Percentiles rank a stretch among this genome's conserved stretches.
These are phyloP conservation scores for Eristalinus sepulchralis DNA, from an alignment of 2,888 invertebrate genomes.

Conservation along the genomic window DNA sequence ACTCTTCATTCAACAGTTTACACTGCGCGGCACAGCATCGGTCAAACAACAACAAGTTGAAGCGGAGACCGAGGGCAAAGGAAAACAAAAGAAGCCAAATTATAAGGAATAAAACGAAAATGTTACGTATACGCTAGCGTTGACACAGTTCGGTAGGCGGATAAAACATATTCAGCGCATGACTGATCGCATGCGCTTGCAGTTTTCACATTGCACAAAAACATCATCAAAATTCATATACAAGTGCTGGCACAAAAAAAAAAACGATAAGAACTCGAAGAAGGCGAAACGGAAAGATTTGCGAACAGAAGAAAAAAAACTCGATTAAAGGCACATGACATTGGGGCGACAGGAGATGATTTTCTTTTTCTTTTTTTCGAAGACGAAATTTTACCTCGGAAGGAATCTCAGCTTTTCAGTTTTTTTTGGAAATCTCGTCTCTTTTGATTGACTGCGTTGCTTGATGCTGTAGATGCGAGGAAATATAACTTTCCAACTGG, in stretches of 20 bases:
- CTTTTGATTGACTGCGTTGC: background rate
- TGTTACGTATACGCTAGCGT: constrained; percentile 66
- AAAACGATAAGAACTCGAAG: background rate
- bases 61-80: background rate
- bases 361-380: background rate
- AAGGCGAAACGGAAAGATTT: constrained; percentile 34
- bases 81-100: constrained; percentile 40
- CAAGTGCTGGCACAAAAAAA: constrained; percentile 28
- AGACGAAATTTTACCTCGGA: background rate
- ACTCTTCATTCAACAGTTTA: constrained; percentile 39
- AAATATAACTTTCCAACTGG: constrained; percentile 44
- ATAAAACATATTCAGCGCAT: constrained; percentile 70
- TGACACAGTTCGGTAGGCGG: constrained; percentile 61
- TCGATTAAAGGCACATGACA: constrained; percentile 21
- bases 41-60: background rate
- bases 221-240: constrained; percentile 51
- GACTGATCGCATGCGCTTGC: constrained; percentile 71
- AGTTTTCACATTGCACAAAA: constrained; percentile 66
- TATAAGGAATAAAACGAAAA: constrained; percentile 46
- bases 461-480: constrained; percentile 27
- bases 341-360: constrained; percentile 28
- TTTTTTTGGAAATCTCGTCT: background rate
- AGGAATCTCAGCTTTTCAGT: constrained; percentile 18
- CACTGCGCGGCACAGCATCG: background rate
- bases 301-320: constrained; percentile 21